Percentiles rank a stretch among this genome's conserved stretches.
phyloP scores from a whole-genome alignment of 2,888 invertebrate species.

The Elysia crispata region DNA sequence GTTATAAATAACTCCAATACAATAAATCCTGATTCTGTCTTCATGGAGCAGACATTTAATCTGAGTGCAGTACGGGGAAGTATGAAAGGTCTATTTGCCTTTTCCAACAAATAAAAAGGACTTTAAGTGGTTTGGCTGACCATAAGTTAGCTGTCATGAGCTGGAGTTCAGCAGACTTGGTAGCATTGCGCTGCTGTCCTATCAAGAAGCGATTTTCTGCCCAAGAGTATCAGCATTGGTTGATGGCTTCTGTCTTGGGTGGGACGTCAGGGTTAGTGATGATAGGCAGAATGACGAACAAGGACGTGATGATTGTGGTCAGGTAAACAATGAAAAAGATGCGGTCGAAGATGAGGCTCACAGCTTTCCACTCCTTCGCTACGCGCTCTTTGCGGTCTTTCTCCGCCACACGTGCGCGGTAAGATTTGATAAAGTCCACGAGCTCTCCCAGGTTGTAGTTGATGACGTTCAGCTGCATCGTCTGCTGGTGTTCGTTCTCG shows the following conservation, averaged over 20 bases:
- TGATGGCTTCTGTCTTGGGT: slow-evolving; percentile 1
- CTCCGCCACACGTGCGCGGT: slow-evolving; percentile 67
- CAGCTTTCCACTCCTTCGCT: slow-evolving; percentile 74
- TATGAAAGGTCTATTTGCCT: no score
- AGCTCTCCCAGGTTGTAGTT: slow-evolving; percentile 64
- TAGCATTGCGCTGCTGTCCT: no score
- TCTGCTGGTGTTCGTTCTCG: slow-evolving; percentile 23
- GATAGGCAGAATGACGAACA: slow-evolving; percentile 68
- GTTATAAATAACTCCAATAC: no score
- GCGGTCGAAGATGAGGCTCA: slow-evolving; percentile 75
- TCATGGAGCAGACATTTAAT: no score
- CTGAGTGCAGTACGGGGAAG: no score
- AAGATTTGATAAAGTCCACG: slow-evolving; percentile 63
- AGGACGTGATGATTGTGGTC: slow-evolving; percentile 69
- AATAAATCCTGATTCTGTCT: no score
- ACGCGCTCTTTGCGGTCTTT: slow-evolving; percentile 71
- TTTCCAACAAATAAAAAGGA: no score
- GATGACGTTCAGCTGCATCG: slow-evolving; percentile 62
- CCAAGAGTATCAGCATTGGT: not conserved
- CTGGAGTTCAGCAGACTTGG: no score
- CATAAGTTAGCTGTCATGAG: no score
- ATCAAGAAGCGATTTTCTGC: no score
- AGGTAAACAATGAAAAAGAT: slow-evolving; percentile 74
- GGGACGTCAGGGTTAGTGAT: slow-evolving; percentile 51
- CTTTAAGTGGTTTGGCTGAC: no score